Evolutionary conservation across 2,113 vertebrate species (phyloP).

Genomic region (Falcunculus frontatus): DNA sequence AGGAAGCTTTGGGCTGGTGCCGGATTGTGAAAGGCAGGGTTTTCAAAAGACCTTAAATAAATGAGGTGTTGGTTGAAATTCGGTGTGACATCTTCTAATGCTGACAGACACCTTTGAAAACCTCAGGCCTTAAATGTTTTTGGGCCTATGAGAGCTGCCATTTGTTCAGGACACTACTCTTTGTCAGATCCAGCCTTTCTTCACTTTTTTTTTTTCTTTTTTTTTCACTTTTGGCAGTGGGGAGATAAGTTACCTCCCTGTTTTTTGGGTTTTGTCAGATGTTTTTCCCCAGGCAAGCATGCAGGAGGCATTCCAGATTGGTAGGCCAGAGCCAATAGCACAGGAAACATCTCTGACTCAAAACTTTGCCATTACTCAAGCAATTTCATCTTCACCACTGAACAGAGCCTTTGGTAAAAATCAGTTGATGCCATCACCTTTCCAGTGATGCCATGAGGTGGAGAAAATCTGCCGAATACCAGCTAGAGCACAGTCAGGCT

Average conservation of each 20-base stretch:
- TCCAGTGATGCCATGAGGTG: background rate
- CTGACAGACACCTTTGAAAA: background rate
- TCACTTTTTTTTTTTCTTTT: background rate
- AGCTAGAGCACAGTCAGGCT: background rate
- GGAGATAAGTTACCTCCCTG: background rate
- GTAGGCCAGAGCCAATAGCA: background rate
- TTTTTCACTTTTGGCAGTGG: background rate
- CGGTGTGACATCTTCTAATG: background rate
- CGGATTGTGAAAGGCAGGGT: background rate
- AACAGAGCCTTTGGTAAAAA: background rate
- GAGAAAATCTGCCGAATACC: background rate
- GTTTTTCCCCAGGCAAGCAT: background rate
- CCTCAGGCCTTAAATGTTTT: background rate
- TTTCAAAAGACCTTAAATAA: constrained; percentile 22
- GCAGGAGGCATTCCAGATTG: background rate
- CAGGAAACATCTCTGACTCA: background rate
- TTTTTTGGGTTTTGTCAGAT: background rate
- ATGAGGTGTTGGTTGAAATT: constrained; percentile 32
- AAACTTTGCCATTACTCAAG: background rate
- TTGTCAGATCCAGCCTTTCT: background rate
- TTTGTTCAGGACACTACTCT: background rate
- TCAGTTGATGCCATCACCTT: background rate
- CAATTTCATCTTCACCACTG: background rate
- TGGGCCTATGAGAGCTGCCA: background rate
- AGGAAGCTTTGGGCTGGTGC: background rate